Conservation (phyloP, 2,113 vertebrate species). For the Urocynchramus pylzowi region DNA sequence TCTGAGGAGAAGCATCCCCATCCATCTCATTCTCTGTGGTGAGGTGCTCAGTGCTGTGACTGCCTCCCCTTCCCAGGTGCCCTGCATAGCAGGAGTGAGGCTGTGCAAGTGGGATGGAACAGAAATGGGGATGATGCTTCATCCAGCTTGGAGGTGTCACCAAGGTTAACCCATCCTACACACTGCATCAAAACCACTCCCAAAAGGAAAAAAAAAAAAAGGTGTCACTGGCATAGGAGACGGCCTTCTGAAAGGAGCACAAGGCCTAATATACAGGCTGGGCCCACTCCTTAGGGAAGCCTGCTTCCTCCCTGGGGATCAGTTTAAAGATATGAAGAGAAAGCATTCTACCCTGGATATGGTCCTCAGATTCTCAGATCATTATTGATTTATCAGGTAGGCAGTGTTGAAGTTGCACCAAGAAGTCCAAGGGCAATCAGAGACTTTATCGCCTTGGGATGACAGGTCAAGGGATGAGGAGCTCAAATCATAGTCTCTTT, state of each 20-base stretch:
- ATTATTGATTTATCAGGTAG: background rate
- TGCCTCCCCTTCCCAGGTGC: background rate
- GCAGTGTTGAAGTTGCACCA: background rate
- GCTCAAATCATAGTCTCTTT: background rate
- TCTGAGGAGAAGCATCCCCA: background rate
- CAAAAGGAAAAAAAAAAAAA: background rate
- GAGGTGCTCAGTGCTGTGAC: background rate
- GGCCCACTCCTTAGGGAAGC: background rate
- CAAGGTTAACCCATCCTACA: background rate
- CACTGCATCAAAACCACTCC: background rate
- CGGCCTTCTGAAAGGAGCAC: background rate
- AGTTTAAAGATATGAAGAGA: background rate
- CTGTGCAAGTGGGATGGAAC: background rate
- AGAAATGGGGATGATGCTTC: accelerated
- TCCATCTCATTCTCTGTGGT: background rate
- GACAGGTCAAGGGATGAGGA: background rate
- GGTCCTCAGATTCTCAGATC: background rate
- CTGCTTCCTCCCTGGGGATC: background rate
- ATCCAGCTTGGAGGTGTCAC: background rate
- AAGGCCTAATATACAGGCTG: too few relatives aligned
- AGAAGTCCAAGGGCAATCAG: too few relatives aligned
- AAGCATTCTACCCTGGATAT: background rate
- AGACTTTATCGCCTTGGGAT: background rate
- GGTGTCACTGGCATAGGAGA: background rate
- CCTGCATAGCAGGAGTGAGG: background rate